Evolutionary conservation across 2,888 invertebrate species (phyloP).

Genomic region (Rhagonycha fulva): DNA sequence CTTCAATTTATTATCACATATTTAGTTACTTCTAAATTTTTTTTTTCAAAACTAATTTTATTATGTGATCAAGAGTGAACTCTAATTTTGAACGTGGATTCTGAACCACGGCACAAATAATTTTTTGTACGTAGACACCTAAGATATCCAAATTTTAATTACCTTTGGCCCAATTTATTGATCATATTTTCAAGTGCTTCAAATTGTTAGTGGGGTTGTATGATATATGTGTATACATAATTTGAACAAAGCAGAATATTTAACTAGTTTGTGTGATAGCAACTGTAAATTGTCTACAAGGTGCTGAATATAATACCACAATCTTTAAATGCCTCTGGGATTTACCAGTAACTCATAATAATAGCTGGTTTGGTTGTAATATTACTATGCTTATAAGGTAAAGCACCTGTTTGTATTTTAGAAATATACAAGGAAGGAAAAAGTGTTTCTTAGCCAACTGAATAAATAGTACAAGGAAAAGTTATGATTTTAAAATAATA

Average conservation of each 20-base stretch:
- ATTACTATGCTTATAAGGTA: neutral
- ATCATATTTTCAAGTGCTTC: neutral
- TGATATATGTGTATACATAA: neutral
- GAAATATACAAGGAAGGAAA: neutral
- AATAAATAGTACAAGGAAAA: neutral
- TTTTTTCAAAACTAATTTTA: too few relatives aligned
- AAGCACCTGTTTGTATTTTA: neutral
- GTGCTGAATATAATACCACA: slow-evolving; percentile 3
- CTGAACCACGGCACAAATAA: neutral
- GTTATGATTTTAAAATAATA: neutral
- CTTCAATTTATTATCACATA: too few relatives aligned
- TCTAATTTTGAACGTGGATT: neutral
- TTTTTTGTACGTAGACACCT: neutral
- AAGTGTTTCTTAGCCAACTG: slow-evolving; percentile 1
- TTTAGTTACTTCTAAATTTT: too few relatives aligned
- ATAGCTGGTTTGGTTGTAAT: neutral
- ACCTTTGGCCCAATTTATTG: neutral
- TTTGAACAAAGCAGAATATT: neutral
- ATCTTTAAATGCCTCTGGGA: neutral
- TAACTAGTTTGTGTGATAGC: neutral
- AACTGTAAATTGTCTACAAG: slow-evolving; percentile 2
- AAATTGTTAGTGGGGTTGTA: neutral
- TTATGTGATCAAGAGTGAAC: too few relatives aligned
- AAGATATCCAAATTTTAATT: neutral
- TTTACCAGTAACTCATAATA: neutral